Conservation (phyloP, 2,113 vertebrate species). For the Mionectes macconnelli region DNA sequence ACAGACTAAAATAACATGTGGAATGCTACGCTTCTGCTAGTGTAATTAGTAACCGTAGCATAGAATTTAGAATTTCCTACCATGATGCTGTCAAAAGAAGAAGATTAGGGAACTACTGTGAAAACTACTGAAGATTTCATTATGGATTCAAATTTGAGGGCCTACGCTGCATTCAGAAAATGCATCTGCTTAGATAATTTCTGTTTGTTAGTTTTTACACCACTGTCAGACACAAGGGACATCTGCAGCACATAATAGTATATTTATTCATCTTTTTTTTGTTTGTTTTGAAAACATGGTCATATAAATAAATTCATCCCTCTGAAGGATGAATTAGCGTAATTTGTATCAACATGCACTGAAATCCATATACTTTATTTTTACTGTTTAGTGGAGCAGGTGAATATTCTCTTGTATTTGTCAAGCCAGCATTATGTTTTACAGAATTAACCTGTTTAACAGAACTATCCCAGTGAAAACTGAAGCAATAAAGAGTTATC, state of each 20-base stretch:
- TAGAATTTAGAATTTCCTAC: not conserved
- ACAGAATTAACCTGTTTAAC: not conserved
- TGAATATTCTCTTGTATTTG: not conserved
- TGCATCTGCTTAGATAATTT: constrained; percentile 10
- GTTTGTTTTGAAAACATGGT: not conserved
- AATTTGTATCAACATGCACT: not conserved
- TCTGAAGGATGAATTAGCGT: not conserved
- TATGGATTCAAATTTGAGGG: not conserved
- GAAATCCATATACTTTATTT: not conserved
- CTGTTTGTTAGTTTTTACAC: not conserved
- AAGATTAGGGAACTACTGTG: not conserved
- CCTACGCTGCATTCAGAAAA: not conserved
- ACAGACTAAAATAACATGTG: not conserved
- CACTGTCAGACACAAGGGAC: not conserved
- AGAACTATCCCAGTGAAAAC: not conserved
- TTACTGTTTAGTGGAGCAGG: not conserved
- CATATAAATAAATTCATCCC: constrained; percentile 15
- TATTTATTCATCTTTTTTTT: not conserved
- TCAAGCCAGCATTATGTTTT: not conserved
- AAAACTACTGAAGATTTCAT: not conserved
- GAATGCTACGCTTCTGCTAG: not conserved
- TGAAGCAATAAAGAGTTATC: not conserved
- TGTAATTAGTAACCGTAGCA: not conserved
- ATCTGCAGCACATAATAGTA: not conserved
- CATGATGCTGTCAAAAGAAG: not conserved